phyloP scores from a whole-genome alignment of 1,140 invertebrate genomes.

The Hypothenemus hampei region DNA sequence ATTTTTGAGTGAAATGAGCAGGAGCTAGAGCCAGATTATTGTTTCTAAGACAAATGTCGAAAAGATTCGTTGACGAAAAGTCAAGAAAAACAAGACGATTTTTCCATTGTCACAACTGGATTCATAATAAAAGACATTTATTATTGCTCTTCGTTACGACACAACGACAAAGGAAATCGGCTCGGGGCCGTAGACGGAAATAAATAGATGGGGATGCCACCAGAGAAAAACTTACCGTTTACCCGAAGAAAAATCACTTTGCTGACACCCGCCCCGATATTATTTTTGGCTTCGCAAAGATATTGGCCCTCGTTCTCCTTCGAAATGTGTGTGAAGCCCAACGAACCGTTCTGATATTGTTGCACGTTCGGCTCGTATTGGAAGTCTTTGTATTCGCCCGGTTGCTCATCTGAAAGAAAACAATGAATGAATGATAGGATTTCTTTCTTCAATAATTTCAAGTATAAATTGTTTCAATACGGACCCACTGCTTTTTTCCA shows the following conservation, averaged over 20 bases:
- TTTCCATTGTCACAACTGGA: too few species aligned
- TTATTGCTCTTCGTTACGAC: too few species aligned
- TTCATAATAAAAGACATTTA: too few species aligned
- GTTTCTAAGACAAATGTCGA: too few species aligned
- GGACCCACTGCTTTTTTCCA: conserved; percentile 82
- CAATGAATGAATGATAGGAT: not conserved
- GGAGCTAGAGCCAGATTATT: conserved; percentile 64
- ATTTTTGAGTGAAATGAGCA: conserved; percentile 76
- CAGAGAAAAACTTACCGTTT: conserved; percentile 63
- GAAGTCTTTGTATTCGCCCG: conserved; percentile 82
- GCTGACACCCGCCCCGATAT: conserved; percentile 80
- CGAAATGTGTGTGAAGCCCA: conserved; percentile 72
- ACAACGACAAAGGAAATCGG: too few species aligned
- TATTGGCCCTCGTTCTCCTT: conserved; percentile 87
- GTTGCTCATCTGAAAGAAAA: conserved; percentile 53
- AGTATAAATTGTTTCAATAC: conserved; percentile 32
- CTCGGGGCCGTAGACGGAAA: too few species aligned
- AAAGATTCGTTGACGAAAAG: too few species aligned
- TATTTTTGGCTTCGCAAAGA: conserved; percentile 87
- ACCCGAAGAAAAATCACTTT: conserved; percentile 84
- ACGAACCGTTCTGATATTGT: conserved; percentile 74
- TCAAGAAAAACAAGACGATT: too few species aligned
- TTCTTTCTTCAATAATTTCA: not conserved
- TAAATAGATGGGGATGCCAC: too few species aligned
- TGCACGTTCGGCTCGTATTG: conserved; percentile 67